phyloP scores from a whole-genome alignment of 2,797 vertebrate genomes.

The Neoniphon sammara region DNA sequence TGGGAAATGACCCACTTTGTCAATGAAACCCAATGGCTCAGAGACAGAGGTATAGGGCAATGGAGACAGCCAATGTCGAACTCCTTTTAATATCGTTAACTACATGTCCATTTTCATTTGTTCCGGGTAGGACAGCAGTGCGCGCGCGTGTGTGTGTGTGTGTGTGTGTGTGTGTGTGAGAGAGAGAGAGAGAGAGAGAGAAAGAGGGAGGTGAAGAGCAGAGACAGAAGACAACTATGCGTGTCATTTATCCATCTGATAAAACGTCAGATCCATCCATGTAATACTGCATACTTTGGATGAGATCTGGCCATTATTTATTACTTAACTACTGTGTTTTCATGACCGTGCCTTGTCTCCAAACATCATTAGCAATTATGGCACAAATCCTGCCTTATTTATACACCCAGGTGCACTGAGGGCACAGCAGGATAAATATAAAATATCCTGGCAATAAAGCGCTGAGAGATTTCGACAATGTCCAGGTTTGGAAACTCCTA shows the following conservation, averaged over 20 bases:
- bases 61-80: conserved; percentile 55
- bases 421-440: conserved; percentile 58
- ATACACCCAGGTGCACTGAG: conserved; percentile 61
- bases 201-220: conserved; percentile 24
- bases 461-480: conserved; percentile 57
- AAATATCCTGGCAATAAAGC: conserved; percentile 62
- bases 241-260: conserved; percentile 47
- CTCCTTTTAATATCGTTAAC: conserved; percentile 71
- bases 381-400: conserved; percentile 58
- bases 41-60: conserved; percentile 55
- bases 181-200: conserved; percentile 18
- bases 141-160: neutral
- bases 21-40: conserved; percentile 38
- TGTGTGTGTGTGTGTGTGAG: conserved; percentile 20
- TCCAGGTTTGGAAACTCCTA: conserved; percentile 68
- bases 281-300: conserved; percentile 53
- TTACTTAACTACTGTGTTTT: conserved; percentile 49
- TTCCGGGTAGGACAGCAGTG: conserved; percentile 34
- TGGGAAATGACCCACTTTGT: conserved; percentile 55
- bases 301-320: conserved; percentile 56
- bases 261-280: conserved; percentile 60
- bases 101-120: conserved; percentile 71
- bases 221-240: conserved; percentile 55
- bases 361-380: conserved; percentile 65
- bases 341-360: conserved; percentile 47